Evolutionary conservation across 2,888 invertebrate species (phyloP).

Genomic region (Tortrix viridana): DNA sequence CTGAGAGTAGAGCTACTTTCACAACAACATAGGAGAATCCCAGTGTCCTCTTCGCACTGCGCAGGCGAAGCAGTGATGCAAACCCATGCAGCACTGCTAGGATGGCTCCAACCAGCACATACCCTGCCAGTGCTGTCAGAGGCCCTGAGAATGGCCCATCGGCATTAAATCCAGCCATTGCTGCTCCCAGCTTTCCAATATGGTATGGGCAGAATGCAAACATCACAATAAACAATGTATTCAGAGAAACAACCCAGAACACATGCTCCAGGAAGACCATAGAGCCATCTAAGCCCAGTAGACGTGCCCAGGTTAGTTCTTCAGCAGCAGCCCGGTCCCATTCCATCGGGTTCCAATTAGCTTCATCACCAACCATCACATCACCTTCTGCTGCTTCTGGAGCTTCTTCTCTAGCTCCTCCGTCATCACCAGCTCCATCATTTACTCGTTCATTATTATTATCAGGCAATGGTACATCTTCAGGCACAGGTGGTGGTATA

Average conservation of each 20-base stretch:
- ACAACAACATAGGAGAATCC: slow-evolving; percentile 97
- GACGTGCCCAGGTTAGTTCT: slow-evolving; percentile 98
- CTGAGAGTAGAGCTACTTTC: slow-evolving; percentile 95
- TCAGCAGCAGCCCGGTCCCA: slow-evolving; percentile 99
- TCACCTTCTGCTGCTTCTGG: slow-evolving; percentile 73
- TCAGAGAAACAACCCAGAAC: slow-evolving; percentile 99
- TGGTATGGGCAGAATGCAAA: slow-evolving; percentile 99
- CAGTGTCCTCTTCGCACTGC: slow-evolving; percentile 91
- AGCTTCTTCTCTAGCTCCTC: slow-evolving; percentile 64
- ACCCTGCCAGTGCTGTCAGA: slow-evolving; percentile 96
- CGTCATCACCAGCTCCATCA: slow-evolving; percentile 67
- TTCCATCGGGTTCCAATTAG: slow-evolving; percentile 99
- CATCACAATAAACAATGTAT: slow-evolving; percentile 97
- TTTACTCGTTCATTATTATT: slow-evolving; percentile 79
- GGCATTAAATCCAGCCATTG: slow-evolving; percentile 78
- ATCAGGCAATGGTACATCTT: slow-evolving; percentile 72
- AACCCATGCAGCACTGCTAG: slow-evolving; percentile 93
- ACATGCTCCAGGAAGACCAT: slow-evolving; percentile 99
- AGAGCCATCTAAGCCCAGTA: slow-evolving; percentile 98
- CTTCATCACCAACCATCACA: slow-evolving; percentile 88
- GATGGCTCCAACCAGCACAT: slow-evolving; percentile 93
- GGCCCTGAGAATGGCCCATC: slow-evolving; percentile 96
- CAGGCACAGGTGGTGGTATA: slow-evolving; percentile 77
- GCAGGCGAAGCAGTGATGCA: slow-evolving; percentile 91
- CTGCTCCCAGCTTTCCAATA: slow-evolving; percentile 94